These are phyloP conservation scores for Heliconius himera DNA, from an alignment of 1,140 invertebrate genomes.

Conservation along the genomic window DNA sequence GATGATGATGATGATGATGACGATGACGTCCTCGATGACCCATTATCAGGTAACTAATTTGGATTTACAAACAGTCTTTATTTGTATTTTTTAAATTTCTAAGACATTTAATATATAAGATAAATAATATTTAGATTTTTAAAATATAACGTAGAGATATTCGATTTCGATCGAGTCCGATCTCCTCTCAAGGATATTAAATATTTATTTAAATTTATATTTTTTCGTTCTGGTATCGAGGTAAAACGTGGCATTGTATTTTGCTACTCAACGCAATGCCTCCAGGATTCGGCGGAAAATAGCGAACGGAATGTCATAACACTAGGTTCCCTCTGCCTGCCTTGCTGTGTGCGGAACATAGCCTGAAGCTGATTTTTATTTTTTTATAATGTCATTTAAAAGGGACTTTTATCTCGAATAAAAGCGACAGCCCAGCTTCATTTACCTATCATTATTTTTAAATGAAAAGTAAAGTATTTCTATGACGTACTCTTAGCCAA, in stretches of 20 bases:
- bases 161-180: too few relatives aligned
- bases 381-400: neutral
- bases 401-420: neutral
- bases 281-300: too few relatives aligned
- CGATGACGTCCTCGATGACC: conserved; percentile 59
- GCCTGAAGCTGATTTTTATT: neutral
- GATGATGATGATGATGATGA: conserved; percentile 77
- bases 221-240: too few relatives aligned
- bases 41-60: conserved; percentile 51
- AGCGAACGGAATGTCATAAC: too few relatives aligned
- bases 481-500: neutral
- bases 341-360: too few relatives aligned
- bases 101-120: too few relatives aligned
- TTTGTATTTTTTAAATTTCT: neutral
- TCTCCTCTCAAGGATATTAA: too few relatives aligned
- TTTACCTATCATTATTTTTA: neutral
- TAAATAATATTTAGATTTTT: neutral
- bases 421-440: neutral
- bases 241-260: too few relatives aligned
- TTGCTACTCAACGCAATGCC: too few relatives aligned
- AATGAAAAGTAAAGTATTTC: neutral
- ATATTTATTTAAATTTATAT: too few relatives aligned
- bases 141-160: too few relatives aligned
- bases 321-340: too few relatives aligned
- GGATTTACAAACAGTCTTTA: neutral